Evolutionary conservation across 2,113 vertebrate species (phyloP).

Genomic region (Centropus unirufus): DNA sequence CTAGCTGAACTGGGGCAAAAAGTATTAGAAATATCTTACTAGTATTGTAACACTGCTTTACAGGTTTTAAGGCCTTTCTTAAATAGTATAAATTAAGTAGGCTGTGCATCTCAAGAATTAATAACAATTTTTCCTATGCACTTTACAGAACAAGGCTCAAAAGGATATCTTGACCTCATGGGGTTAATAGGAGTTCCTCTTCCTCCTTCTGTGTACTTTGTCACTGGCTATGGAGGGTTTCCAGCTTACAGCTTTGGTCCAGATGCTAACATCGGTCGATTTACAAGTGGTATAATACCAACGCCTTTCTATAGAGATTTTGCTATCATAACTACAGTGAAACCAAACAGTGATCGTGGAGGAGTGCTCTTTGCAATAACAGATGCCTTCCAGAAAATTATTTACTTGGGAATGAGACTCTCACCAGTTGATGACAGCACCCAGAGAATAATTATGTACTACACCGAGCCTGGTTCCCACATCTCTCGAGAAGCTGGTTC

Average conservation of each 20-base stretch:
- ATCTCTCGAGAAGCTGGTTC: constrained; percentile 86
- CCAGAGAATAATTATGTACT: constrained; percentile 89
- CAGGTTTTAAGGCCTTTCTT: not conserved
- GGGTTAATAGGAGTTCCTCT: constrained; percentile 95
- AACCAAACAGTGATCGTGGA: constrained; percentile 80
- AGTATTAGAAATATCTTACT: not conserved
- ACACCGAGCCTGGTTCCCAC: constrained; percentile 83
- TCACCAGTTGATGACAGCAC: constrained; percentile 83
- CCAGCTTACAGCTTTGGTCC: constrained; percentile 92
- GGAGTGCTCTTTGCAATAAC: constrained; percentile 93
- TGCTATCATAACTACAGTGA: constrained; percentile 82
- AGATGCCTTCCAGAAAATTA: constrained; percentile 88
- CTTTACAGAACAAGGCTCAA: constrained; percentile 77
- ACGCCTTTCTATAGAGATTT: constrained; percentile 89
- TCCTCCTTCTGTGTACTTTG: constrained; percentile 92
- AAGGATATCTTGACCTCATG: constrained; percentile 85
- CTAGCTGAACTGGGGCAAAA: not conserved
- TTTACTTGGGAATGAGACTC: constrained; percentile 88
- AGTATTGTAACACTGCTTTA: not conserved
- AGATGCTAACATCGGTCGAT: constrained; percentile 88
- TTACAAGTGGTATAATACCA: constrained; percentile 86
- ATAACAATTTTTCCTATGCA: not conserved
- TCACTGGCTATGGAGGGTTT: constrained; percentile 91
- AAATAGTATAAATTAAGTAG: not conserved
- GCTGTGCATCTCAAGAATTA: not conserved